Evolutionary conservation across 2,113 vertebrate species (phyloP).

Genomic region (Limnothrissa miodon): DNA sequence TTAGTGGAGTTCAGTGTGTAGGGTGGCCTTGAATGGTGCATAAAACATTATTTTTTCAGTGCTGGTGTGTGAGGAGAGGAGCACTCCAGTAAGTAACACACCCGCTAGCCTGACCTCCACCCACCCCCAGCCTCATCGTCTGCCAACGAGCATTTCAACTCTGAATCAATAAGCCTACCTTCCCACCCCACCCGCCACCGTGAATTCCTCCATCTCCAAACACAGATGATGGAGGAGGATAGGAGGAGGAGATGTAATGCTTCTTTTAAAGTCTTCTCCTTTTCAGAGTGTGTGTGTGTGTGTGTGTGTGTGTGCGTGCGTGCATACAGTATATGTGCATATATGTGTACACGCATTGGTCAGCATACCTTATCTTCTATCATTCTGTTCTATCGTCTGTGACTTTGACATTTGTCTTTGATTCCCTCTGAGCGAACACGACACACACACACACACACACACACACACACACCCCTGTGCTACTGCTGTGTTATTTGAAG

Average conservation of each 20-base stretch:
- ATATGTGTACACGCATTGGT: background rate
- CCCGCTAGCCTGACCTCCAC: constrained; percentile 43
- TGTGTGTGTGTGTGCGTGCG: constrained; percentile 29
- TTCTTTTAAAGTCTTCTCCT: constrained; percentile 71
- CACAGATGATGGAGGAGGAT: constrained; percentile 47
- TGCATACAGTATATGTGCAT: background rate
- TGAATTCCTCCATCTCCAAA: constrained; percentile 73
- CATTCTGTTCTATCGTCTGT: constrained; percentile 22
- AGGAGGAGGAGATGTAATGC: constrained; percentile 66
- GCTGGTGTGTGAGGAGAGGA: no score
- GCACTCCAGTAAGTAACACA: constrained; percentile 46
- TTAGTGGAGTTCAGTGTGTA: no score
- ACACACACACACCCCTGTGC: background rate
- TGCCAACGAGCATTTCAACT: constrained; percentile 63
- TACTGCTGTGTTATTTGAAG: constrained; percentile 12
- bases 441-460: background rate
- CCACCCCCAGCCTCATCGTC: constrained; percentile 66
- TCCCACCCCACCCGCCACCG: constrained; percentile 10
- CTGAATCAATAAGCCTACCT: constrained; percentile 73
- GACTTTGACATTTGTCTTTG: constrained; percentile 6
- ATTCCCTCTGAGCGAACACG: constrained; percentile 17
- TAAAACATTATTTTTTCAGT: background rate
- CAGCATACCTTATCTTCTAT: background rate
- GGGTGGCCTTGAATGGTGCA: no score
- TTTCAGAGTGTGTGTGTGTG: constrained; percentile 43